Base-by-base conservation (phyloP, 2,797 vertebrate species). In the Myripristis jacobus region DNA sequence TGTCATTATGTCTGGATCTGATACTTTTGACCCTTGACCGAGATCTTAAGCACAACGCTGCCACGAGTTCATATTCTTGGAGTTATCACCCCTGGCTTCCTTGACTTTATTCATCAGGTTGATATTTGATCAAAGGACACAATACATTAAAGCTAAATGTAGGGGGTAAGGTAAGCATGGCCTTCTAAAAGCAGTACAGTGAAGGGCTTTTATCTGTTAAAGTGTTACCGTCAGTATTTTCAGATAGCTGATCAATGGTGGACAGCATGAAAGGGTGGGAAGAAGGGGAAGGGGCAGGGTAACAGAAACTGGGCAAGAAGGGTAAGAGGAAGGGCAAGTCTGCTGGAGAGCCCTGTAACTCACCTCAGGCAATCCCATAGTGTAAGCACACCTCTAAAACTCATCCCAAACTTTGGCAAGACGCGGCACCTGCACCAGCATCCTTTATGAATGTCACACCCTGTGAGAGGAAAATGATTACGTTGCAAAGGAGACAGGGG, bases 391-490 rank as follows among this genome's bases (percentile, higher is more conserved):
- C 80, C 74, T 83, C 85, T 80, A 81, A 89, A 88, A 84, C 83
- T 87, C 88, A 81, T 85, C 82, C 78, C 67, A 89, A 92, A 92
- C 86, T 91, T 88, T 92, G 90, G 88, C 89, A 89, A 87, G 88
- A 90, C 44, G 61, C 56, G 56, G 82, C 84, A 86, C 87, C 87
- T 84, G 86, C 85, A 78, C 77, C 84, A 56, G 83, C 81, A 87
- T 92, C 91, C 88, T 93, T 94, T 94, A 92, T 94, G 92, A 95
- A 94, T 93, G 93, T 94, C 93, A 94, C 89, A 92, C 87, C 88
- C 88, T 52, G 77, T 87, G 92, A 94, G 93, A 90, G 87, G 92
- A 94, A 94, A 94, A 94, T 93, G 93, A 94, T 93, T 94, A 94
- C 92, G 88, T 93, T 93, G 94, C 93, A 94, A 90, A 94, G 92